These are phyloP conservation scores for Chelonia mydas DNA, from an alignment of 2,797 vertebrate species.

Conservation along the genomic window DNA sequence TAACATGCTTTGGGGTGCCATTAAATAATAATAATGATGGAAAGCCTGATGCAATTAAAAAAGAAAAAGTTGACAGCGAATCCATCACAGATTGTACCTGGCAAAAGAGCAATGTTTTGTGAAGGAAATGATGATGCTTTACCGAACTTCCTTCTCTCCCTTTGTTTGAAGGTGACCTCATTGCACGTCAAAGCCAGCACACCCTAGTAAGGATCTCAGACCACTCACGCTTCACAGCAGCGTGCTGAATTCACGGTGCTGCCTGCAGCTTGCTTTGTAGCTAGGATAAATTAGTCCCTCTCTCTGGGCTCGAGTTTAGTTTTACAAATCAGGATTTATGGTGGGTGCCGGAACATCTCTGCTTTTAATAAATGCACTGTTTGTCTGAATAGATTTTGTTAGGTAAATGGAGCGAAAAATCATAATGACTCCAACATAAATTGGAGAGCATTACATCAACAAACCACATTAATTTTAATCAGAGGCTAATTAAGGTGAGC, in stretches of 20 bases:
- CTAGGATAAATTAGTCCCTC: neutral
- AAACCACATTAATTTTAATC: neutral
- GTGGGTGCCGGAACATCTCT: neutral
- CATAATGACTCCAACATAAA: slow-evolving; percentile 27
- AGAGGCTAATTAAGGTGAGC: slow-evolving; percentile 54
- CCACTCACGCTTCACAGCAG: fast-evolving
- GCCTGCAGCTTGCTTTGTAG: too few species aligned
- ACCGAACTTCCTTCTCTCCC: neutral
- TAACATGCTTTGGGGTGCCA: neutral
- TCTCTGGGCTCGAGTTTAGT: neutral
- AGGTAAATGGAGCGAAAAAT: slow-evolving; percentile 68
- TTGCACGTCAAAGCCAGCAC: neutral
- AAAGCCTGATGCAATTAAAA: too few species aligned
- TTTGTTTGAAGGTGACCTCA: neutral
- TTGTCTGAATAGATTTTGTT: slow-evolving; percentile 41
- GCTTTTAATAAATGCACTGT: slow-evolving; percentile 45
- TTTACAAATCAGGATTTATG: neutral
- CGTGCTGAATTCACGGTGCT: neutral
- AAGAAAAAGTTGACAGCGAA: neutral
- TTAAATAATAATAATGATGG: neutral
- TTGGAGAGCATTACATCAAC: neutral
- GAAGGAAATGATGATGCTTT: neutral
- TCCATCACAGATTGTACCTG: neutral
- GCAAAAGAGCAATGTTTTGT: neutral
- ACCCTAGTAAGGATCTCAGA: neutral